Conservation (phyloP, 2,113 vertebrate species). For the Lichenostomus cassidix region DNA sequence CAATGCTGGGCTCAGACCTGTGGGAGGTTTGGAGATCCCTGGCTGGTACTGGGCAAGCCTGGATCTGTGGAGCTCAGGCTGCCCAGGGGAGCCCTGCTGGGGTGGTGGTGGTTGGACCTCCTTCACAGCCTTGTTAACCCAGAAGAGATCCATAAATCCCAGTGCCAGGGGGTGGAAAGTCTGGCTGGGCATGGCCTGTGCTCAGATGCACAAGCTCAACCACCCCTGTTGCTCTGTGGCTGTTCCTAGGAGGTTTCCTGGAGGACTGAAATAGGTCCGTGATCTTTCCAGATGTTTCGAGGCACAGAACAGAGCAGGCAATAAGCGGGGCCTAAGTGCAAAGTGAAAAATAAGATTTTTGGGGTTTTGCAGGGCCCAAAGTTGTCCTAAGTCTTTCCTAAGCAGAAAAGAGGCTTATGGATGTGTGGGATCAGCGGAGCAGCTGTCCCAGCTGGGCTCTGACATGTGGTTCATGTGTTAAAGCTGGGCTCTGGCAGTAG, state of each 20-base stretch:
- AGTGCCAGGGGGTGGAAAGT: neutral
- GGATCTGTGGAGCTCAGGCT: neutral
- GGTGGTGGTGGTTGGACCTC: neutral
- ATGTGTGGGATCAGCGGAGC: neutral
- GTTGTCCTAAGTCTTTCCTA: neutral
- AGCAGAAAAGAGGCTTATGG: conserved; percentile 24
- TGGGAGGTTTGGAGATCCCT: neutral
- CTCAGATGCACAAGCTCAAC: neutral
- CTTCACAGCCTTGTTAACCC: rapidly evolving
- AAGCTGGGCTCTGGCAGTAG: neutral
- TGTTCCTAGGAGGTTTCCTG: neutral
- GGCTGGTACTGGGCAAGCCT: neutral
- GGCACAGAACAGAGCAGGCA: neutral
- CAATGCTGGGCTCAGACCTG: neutral
- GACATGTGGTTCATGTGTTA: neutral
- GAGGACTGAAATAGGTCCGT: rapidly evolving
- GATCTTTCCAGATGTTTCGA: rapidly evolving
- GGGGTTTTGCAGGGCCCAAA: neutral
- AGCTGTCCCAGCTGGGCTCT: neutral
- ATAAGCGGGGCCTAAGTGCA: neutral
- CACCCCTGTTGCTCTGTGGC: neutral
- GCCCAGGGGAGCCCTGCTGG: neutral
- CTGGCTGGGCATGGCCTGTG: neutral
- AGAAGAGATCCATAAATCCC: neutral
- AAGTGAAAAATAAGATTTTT: neutral